Conservation (phyloP, 2,888 invertebrate species). For the Lepidonotus clava region DNA sequence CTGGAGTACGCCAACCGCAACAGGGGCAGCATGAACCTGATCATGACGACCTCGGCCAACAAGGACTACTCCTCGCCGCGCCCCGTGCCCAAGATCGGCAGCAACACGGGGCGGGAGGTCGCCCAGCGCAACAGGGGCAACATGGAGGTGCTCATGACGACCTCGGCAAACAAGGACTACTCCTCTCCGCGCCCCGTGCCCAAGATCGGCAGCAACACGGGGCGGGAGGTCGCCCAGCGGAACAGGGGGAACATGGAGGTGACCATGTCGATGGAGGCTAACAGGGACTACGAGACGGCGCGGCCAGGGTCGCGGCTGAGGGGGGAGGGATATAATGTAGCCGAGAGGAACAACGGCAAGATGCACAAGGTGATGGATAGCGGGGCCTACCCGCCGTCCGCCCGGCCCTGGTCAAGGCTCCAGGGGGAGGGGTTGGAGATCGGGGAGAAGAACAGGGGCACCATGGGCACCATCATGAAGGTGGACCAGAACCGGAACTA, state of each 20-base stretch:
- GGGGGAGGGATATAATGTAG: slow-evolving; percentile 56
- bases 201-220: slow-evolving; percentile 48
- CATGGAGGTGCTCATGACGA: slow-evolving; percentile 47
- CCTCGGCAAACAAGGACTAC: slow-evolving; percentile 2
- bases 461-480: slow-evolving; percentile 50
- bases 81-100: slow-evolving; percentile 33
- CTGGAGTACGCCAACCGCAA: slow-evolving; percentile 49
- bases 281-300: neutral
- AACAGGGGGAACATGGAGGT: slow-evolving; percentile 55
- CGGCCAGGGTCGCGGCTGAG: slow-evolving; percentile 54
- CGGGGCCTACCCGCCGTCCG: slow-evolving; percentile 55
- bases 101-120: slow-evolving; percentile 23
- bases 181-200: slow-evolving; percentile 53
- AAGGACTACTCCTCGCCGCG: slow-evolving; percentile 56
- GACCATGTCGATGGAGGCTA: slow-evolving; percentile 22
- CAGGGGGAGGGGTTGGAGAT: slow-evolving; percentile 58
- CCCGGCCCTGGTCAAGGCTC: slow-evolving; percentile 54
- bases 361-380: slow-evolving; percentile 54
- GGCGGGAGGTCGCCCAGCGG: slow-evolving; percentile 26
- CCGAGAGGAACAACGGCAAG: slow-evolving; percentile 55
- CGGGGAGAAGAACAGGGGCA: slow-evolving; percentile 45
- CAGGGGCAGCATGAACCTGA: slow-evolving; percentile 55
- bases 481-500: slow-evolving; percentile 47
- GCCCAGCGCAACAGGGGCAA: slow-evolving; percentile 47
- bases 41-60: slow-evolving; percentile 51